Evolutionary conservation across 2,888 invertebrate genomes (phyloP), one percentile per base, ranked within the genome.

Genomic region (Galeopsomyia nigrocyanea): DNA sequence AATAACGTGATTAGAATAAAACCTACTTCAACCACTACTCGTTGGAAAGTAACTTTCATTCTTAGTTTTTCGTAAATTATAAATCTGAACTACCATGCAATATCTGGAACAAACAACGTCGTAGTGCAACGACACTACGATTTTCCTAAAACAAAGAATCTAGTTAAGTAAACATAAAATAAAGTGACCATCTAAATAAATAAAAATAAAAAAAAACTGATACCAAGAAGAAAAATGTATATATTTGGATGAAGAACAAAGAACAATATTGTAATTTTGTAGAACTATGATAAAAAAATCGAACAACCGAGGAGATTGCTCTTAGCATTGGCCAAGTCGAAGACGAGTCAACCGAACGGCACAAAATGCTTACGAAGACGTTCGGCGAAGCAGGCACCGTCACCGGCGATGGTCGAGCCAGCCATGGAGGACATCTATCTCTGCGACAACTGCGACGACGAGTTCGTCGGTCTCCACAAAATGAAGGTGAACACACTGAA

Each of bases 361-460:
- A 70, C 76, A 47, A 82, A 81, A 76, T 87, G 76, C 65, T 73
- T 74, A 53, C 79, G 83, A 55, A 80, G 78, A 46, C 80, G 71
- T 7, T 60, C 71, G 5, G 63, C 47, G 10, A 88, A 78, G 71
- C 81, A 80, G 62, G 86, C 85, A 75, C 79, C 81, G 63, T 82
- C 88, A 49, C 88, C 89, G 76, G 87, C 88, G 75, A 89, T 89
- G 83, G 87, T 90, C 53, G 90, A 90, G 80, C 88, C 91, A 75
- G 87, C 88, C 6, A 85, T 86, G 19, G 88, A 90, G 76, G 92
- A 93, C 81, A 92, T 93, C 80, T 93, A 92, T 85, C 87, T 93
- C 62, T 93, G 93, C 86, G 93, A 93, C 82, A 91, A 90, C 82
- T 93, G 93, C 84, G 93, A 93, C 85, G 92, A 91, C 73, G 92